Percentiles rank a stretch among this genome's conserved stretches.
These are phyloP conservation scores for Boloria selene DNA, from an alignment of 2,888 invertebrate species.

Conservation along the genomic window DNA sequence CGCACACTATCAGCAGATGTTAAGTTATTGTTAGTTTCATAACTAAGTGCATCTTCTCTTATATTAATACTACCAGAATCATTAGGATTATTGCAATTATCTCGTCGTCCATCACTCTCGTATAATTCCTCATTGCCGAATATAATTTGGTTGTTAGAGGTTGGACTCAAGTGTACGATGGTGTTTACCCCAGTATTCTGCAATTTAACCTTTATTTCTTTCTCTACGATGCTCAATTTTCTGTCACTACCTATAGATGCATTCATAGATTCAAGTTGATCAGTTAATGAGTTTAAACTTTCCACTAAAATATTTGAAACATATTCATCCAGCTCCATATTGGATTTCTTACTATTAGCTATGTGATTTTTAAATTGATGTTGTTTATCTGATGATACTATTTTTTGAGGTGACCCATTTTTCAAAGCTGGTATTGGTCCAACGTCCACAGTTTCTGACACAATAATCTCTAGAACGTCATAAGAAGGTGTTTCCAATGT, in stretches of 20 bases:
- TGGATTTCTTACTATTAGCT: constrained; percentile 41
- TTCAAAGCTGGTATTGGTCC: constrained; percentile 43
- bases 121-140: constrained; percentile 74
- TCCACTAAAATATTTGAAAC: constrained; percentile 79
- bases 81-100: constrained; percentile 50
- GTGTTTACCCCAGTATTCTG: constrained; percentile 77
- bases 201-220: constrained; percentile 77
- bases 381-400: constrained; percentile 15
- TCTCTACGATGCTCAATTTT: constrained; percentile 72
- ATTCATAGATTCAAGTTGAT: constrained; percentile 72
- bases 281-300: constrained; percentile 75
- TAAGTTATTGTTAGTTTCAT: constrained; percentile 56
- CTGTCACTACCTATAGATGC: constrained; percentile 65
- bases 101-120: constrained; percentile 51
- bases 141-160: constrained; percentile 76
- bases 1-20: constrained; percentile 46
- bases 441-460: constrained; percentile 65
- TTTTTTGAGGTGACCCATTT: constrained; percentile 38
- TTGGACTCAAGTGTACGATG: constrained; percentile 75
- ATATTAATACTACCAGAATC: constrained; percentile 47
- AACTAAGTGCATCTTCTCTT: constrained; percentile 52
- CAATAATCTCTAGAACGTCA: constrained; percentile 72
- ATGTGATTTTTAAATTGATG: constrained; percentile 40
- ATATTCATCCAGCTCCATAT: constrained; percentile 73
- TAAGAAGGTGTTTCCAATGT: constrained; percentile 55